Percentiles rank a stretch among this genome's conserved stretches.
Conservation (phyloP, 2,113 vertebrate genomes). For the Pyrgilauda ruficollis region DNA sequence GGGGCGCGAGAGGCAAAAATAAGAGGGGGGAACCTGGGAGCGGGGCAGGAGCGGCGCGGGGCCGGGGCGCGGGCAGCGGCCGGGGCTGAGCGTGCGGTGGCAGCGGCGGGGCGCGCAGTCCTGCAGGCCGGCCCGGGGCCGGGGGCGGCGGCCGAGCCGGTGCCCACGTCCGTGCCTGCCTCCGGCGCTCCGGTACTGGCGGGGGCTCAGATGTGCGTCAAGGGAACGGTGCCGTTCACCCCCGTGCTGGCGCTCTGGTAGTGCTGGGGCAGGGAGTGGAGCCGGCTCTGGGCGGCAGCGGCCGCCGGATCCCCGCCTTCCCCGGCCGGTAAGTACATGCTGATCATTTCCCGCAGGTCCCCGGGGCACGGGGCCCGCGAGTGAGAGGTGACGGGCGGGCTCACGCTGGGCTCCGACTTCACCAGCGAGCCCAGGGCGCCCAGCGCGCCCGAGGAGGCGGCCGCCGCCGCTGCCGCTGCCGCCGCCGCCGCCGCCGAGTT, state of each 20-base stretch:
- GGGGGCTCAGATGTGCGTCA: constrained; percentile 89
- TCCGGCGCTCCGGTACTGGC: not conserved
- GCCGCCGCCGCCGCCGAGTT: constrained; percentile 78
- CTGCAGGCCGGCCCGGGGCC: not conserved
- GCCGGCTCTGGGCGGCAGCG: constrained; percentile 89
- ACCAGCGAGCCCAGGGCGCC: constrained; percentile 92
- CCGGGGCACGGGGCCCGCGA: constrained; percentile 93
- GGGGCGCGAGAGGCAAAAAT: too few relatives aligned
- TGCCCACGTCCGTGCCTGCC: not conserved
- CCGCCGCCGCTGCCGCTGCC: constrained; percentile 75
- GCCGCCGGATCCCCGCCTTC: constrained; percentile 86
- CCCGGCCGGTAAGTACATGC: constrained; percentile 97
- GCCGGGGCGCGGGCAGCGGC: too few relatives aligned
- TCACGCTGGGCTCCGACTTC: constrained; percentile 93
- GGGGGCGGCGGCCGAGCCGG: not conserved
- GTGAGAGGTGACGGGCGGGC: constrained; percentile 91
- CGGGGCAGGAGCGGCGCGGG: too few relatives aligned
- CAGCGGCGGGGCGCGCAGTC: not conserved
- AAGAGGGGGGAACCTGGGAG: too few relatives aligned
- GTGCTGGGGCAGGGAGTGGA: constrained; percentile 92
- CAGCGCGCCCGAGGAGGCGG: constrained; percentile 88
- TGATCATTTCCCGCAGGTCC: constrained; percentile 99
- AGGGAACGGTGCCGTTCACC: constrained; percentile 94
- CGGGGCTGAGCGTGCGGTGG: not conserved
- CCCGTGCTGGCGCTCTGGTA: constrained; percentile 93